Evolutionary conservation across 2,888 invertebrate genomes (phyloP).

Genomic region (Anoncus sp.): DNA sequence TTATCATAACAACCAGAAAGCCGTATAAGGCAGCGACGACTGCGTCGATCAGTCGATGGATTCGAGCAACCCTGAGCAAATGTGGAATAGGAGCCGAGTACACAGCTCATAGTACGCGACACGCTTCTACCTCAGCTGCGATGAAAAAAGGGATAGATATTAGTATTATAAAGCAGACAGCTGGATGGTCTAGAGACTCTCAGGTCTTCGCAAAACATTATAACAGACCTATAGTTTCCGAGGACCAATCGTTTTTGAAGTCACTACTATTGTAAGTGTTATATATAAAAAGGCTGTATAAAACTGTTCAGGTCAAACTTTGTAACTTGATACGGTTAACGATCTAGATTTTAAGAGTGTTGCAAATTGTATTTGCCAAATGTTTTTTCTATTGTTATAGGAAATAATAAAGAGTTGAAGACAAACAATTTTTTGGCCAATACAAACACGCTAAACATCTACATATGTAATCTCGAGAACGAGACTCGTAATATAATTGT

Average conservation of each 20-base stretch:
- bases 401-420: background rate
- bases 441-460: background rate
- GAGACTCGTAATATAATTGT: constrained; percentile 44
- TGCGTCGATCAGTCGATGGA: constrained; percentile 48
- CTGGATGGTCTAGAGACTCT: constrained; percentile 36
- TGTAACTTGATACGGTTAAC: background rate
- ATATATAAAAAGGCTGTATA: background rate
- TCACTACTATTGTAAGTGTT: background rate
- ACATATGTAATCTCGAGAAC: constrained; percentile 25
- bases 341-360: too few species aligned
- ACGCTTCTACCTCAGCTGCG: constrained; percentile 41
- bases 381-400: too few species aligned
- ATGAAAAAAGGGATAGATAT: constrained; percentile 28
- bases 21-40: constrained; percentile 29
- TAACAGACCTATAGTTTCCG: constrained; percentile 37
- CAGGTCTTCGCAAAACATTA: constrained; percentile 49
- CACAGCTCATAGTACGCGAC: constrained; percentile 44
- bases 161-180: constrained; percentile 43
- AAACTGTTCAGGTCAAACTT: background rate
- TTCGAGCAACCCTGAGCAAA: constrained; percentile 6
- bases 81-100: constrained; percentile 36
- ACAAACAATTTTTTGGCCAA: background rate
- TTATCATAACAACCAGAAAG: constrained; percentile 34
- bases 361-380: too few species aligned
- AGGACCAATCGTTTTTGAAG: background rate